Evolutionary conservation across 1,140 invertebrate species (phyloP).

Genomic region (Telenomus remus): DNA sequence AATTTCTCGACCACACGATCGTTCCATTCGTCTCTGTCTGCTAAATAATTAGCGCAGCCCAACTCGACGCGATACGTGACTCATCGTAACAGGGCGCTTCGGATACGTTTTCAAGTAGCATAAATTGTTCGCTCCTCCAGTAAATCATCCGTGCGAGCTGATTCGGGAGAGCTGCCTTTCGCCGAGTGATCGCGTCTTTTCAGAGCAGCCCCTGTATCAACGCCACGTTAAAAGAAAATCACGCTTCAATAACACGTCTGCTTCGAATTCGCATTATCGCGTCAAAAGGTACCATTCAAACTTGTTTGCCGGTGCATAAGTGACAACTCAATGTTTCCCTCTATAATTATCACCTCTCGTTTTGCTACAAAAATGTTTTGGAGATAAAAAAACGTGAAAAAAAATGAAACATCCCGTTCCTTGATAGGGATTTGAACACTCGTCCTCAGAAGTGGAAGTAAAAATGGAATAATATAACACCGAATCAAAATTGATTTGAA

Average conservation of each 20-base stretch:
- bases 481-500: no score
- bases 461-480: no score
- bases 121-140: constrained; percentile 9
- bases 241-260: constrained; percentile 7
- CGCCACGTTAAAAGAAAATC: constrained; percentile 9
- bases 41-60: constrained; percentile 30
- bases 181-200: constrained; percentile 27
- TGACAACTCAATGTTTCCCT: neutral
- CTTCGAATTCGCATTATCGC: constrained; percentile 7
- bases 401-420: no score
- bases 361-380: neutral
- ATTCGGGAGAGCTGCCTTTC: constrained; percentile 18
- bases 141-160: constrained; percentile 15
- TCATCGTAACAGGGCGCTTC: constrained; percentile 13
- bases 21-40: constrained; percentile 33
- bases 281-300: constrained; percentile 1
- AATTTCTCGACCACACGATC: constrained; percentile 29
- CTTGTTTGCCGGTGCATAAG: neutral
- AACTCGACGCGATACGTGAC: constrained; percentile 26
- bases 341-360: neutral
- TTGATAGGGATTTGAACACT: no score
- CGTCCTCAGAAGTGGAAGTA: no score
- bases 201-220: constrained; percentile 10
- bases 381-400: no score
- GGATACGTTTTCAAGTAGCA: constrained; percentile 10